Evolutionary conservation across 1,140 invertebrate genomes (phyloP), one percentile per base, ranked within the genome.

Genomic region (Maniola jurtina): DNA sequence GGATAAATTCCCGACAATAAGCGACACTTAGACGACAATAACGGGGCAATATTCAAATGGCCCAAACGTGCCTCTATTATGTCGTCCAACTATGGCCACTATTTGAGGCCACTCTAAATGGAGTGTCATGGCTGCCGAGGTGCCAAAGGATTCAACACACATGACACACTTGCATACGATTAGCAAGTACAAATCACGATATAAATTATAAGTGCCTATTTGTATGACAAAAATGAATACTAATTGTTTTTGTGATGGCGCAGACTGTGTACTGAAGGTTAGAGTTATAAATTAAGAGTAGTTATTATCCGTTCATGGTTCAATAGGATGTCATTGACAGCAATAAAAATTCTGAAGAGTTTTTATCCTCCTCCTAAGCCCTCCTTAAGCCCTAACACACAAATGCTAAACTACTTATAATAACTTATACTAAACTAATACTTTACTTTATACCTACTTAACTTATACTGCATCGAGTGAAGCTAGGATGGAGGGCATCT

Each of bases 81-180:
- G 11, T 11, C 42, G 42, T 13, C 42, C 25, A 25, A 25, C 25
- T n/a, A 45, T 54, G 56, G 57, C 48, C 35, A 45, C 38, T 11
- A 48, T 60, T 68, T 54, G 61, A 68, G 66, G 60, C 13, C 55
- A 52, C 54, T 34, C 68, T 71, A 74, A 74, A 64, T 50, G 66
- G 64, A 10, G 11, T 45, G 57, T 64, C 72, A 75, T 64, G 70
- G 66, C 25, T 62, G 42, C 47, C 35, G 62, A 66, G 58, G 70
- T 72, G 73, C 59, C 52, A 75, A 75, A 64, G 65, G 14, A 61
- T 15, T 50, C 60, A 16, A 35, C 58, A 75, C 67, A 75, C 64
- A 68, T 54, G 70, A 55, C 72, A 75, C 35, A 75, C 66, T 74
- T 74, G 62, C 73, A 75, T 72, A 35, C 63, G 67, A 75, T 72